Base-by-base conservation (phyloP, 2,888 invertebrate genomes). In the Norana najaformis region DNA sequence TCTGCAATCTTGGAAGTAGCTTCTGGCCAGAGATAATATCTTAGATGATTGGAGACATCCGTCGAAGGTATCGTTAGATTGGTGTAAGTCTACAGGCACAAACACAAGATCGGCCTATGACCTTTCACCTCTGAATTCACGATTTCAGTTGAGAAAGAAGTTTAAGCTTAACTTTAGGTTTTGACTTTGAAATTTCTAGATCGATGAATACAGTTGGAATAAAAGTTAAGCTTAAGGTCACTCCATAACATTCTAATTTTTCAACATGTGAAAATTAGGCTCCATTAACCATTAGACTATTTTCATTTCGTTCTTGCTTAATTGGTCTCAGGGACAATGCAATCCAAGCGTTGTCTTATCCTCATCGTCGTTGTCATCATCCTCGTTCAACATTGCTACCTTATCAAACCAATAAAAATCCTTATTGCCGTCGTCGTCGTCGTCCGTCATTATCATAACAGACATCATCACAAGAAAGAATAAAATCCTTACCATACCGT, bases 21-120 rank as follows among this genome's bases (percentile, higher is more conserved):
- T 85, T 85, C 85, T 23, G 85, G 85, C 85, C 85, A 85, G 20
- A 85, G 85, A 16, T 36, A 85, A 37, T 85, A 85, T 35, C 85
- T 35, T 23, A 85, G 85, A 35, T 85, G 85, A 14, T 85, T 85
- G 8, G 85, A 36, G 35, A 85, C 35, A 85, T 85, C 85, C 36
- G 85, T n/a, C 0, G 85, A 35, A 35, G 85, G 85, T 36, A 85
- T 35, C 35, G 37, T 85, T 14, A 85, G 85, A 37, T 85, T 85
- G 35, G 85, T 85, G 85, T 85, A 85, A 37, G n/a, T 37, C 85
- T 85, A 23, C 18, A n/a, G n/a, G 69, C 11, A 11, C n/a, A 69
- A 69, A 69, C n/a, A n/a, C n/a, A 69, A 69, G n/a, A n/a, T 69
- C n/a, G 0, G 30, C n/a, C 69, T 30, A 69, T 69, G 4, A 69